A percentile compares a stretch with the other conserved stretches of the same genome.
Evolutionary conservation across 92 coral and sea anemone species (phyloP).

Genomic region (Heliopora coerulea): DNA sequence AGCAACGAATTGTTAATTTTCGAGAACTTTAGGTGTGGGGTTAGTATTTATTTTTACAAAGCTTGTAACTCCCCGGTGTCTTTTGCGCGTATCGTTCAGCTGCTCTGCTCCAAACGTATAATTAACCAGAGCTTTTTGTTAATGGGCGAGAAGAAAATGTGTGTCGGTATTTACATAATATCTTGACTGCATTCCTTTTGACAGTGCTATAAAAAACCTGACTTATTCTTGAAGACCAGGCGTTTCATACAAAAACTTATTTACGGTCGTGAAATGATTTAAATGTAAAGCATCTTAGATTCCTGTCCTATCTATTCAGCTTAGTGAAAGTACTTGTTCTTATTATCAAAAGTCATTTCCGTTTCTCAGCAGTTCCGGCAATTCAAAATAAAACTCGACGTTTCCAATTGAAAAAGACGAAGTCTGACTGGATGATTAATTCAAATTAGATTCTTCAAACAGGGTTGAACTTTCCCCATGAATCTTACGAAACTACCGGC

Average conservation of each 20-base stretch:
- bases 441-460: neutral
- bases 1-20: too few relatives aligned
- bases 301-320: too few relatives aligned
- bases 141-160: slow-evolving; percentile 7
- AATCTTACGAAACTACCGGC: neutral
- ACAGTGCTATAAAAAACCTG: neutral
- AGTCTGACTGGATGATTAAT: slow-evolving; percentile 3
- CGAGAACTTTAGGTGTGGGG: too few relatives aligned
- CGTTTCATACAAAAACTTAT: too few relatives aligned
- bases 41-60: too few relatives aligned
- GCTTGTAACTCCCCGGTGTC: neutral
- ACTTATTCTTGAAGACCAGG: too few relatives aligned
- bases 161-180: slow-evolving; percentile 16
- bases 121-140: neutral
- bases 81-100: neutral
- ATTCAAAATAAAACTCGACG: neutral
- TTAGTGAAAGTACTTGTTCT: too few relatives aligned
- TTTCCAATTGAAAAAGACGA: neutral
- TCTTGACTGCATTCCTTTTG: neutral
- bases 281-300: neutral
- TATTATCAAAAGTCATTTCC: slow-evolving; percentile 4
- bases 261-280: neutral
- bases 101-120: neutral
- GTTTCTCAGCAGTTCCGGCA: slow-evolving; percentile 28
- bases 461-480: neutral